Evolutionary conservation across 2,797 vertebrate species (phyloP), one percentile per base, ranked within the genome.

Genomic region (Parauchenoglanis punctatus): DNA sequence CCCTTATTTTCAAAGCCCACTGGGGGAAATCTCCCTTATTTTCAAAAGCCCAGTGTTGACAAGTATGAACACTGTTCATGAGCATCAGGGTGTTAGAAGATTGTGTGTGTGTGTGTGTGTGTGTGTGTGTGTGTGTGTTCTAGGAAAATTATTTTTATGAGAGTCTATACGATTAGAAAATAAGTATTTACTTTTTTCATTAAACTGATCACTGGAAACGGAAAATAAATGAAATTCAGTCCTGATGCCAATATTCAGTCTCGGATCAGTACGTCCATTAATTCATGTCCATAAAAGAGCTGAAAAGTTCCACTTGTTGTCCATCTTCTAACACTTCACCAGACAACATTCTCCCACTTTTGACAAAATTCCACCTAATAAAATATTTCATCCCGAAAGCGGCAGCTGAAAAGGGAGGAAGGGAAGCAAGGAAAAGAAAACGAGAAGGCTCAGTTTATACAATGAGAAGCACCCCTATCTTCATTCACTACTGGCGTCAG

Each of bases 401-500:
- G 17, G 1, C 15, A 31, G 17, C 15, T 23, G 58, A 31, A 12
- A 35, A 35, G 2, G 1, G 52, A 81, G 1, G 15, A 23, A 58
- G 1, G 28, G 54, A 58, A 7, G 18, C 76, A 13, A 35, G 25
- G 46, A 15, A 46, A 28, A 40, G 2, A 10, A 76, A 76, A 59
- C 58, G 35, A 63, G 23, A 20, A 63, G 59, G 25, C 2, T 23
- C 23, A 17, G 78, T 52, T 5, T 31, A 54, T 4, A 68, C 68
- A 83, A 68, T 12, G 46, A 83, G n/a, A 35, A 58, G n/a, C 59
- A 18, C 67, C 76, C 54, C 54, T 83, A 40, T 78, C 86, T 87
- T 73, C 87, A 81, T 85, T 88, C 88, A 88, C 82, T 81, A n/a
- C 61, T 73, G 73, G 63, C 84, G 63, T 70, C 75, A 86, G 63